Percentiles rank a stretch among this genome's conserved stretches.
phyloP scores from a whole-genome alignment of 2,113 vertebrate species.

The Pantherophis guttatus region DNA sequence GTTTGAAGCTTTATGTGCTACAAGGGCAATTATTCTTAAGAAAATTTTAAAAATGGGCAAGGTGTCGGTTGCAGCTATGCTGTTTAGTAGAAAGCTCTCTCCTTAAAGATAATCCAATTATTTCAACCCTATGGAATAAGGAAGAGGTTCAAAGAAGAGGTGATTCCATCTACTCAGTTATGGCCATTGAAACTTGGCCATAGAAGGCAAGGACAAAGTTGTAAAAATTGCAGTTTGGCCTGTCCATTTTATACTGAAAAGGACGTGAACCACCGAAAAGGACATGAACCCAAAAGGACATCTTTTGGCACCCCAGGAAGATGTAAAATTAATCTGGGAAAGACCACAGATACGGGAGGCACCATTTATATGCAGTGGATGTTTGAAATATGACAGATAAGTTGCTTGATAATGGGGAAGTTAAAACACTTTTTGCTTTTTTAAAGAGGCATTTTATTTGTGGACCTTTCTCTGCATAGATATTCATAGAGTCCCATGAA shows the following conservation, averaged over 20 bases:
- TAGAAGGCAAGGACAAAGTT: background rate
- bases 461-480: background rate
- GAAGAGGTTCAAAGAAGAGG: background rate
- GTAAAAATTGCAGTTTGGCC: background rate
- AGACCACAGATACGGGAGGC: background rate
- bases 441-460: background rate
- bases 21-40: background rate
- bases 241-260: background rate
- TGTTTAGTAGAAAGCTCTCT: background rate
- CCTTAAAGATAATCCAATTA: background rate
- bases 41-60: background rate
- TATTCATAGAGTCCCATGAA: slow-evolving; percentile 16
- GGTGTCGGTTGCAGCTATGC: background rate
- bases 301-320: background rate
- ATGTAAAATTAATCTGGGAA: background rate
- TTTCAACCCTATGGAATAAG: background rate
- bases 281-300: background rate
- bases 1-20: background rate
- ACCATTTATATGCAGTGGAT: background rate
- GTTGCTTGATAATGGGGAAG: background rate
- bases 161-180: background rate
- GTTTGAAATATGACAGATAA: background rate
- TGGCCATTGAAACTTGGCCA: background rate
- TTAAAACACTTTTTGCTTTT: background rate
- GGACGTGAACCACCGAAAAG: background rate